Conservation (phyloP, 53 echinoderm and acorn worm genomes). For the Paracentrotus lividus region DNA sequence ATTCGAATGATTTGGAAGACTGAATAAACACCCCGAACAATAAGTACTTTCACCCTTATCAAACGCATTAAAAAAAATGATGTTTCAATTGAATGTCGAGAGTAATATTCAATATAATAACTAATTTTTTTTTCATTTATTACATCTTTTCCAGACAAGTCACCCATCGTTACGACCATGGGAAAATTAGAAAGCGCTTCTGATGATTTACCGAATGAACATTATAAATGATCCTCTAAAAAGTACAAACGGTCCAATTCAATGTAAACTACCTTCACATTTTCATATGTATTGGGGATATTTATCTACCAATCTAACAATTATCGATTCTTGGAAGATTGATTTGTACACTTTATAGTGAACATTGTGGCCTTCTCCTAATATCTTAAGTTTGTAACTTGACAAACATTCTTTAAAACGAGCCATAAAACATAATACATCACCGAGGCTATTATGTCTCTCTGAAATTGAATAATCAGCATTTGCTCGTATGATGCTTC, state of each 20-base stretch:
- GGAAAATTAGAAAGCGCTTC: not conserved
- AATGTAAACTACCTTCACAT: not conserved
- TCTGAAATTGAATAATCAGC: not conserved
- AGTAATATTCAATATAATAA: not conserved
- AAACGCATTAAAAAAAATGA: not conserved
- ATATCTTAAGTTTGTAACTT: not conserved
- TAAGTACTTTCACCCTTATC: not conserved
- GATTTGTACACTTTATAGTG: not conserved
- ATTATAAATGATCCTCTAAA: slow-evolving; percentile 2
- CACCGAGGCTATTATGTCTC: not conserved
- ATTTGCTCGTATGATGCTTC: slow-evolving; percentile 1
- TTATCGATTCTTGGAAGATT: not conserved
- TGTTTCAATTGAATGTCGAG: not conserved
- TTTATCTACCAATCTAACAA: not conserved
- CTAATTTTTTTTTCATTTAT: not conserved
- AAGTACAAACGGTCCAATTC: not conserved
- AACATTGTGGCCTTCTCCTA: not conserved
- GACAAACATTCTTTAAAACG: slow-evolving; percentile 13
- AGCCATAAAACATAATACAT: not conserved
- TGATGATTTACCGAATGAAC: not conserved
- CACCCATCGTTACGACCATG: not conserved
- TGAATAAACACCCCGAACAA: too few relatives aligned
- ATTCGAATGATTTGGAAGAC: not conserved
- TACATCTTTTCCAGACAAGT: not conserved
- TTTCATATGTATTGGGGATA: not conserved